Evolutionary conservation across 1,140 invertebrate genomes (phyloP), one percentile per base, ranked within the genome.

Genomic region (Anadara kagoshimensis): DNA sequence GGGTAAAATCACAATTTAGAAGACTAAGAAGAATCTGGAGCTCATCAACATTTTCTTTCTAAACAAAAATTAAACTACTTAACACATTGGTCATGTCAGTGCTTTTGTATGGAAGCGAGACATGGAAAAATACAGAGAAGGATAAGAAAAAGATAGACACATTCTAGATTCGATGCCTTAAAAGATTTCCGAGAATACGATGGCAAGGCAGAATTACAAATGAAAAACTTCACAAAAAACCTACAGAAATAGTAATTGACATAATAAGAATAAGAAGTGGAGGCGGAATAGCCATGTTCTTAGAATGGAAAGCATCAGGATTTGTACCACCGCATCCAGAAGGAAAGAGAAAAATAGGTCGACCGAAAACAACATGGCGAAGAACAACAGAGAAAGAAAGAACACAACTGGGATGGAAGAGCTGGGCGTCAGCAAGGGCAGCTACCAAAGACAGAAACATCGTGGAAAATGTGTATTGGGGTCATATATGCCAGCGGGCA

Each of bases 171-270:
- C n/a, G n/a, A n/a, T n/a, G n/a, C n/a, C 36, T 61, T n/a, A n/a
- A n/a, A n/a, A n/a, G n/a, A n/a, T n/a, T n/a, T n/a, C n/a, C 53
- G 20, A 56, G 41, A 43, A 16, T 67, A 29, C 36, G 65, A 57
- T 67, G 65, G 65, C 65, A 10, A 43, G 53, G 47, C 14, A 67
- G 57, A 57, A 67, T 67, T n/a, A 20, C 49, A 67, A 56, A 67
- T 67, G 49, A 56, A 67, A 26, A 56, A 56, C 49, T 54, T 18
- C 26, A 67, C 16, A 49, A 22, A 36, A 56, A 26, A 43, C 36
- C n/a, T 49, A 56, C 51, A 57, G 14, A 26, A 57, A 57, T 26
- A n/a, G 1, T 12, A 22, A 56, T n/a, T 11, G 29, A 43, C 20
- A 67, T 51, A 26, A 22, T 22, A 20, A 43, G 16, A 14, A 43